Percentiles rank a stretch among this genome's conserved stretches.
Conservation (phyloP, 2,888 invertebrate species). For the Drepana falcataria region DNA sequence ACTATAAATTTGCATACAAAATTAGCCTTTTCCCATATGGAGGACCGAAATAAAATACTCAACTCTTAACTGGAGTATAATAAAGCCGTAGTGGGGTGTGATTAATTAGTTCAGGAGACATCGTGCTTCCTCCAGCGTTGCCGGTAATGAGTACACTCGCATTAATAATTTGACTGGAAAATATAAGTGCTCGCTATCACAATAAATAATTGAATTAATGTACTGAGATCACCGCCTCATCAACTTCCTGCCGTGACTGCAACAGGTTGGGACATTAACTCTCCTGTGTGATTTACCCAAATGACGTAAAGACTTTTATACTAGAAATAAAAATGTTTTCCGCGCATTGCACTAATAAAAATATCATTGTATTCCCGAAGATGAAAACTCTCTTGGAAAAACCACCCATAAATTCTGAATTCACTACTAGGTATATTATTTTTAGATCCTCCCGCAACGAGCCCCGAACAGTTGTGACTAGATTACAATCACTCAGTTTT, state of each 20-base stretch:
- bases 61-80: neutral
- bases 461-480: no score
- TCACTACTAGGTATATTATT: no score
- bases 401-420: no score
- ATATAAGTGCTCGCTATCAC: neutral
- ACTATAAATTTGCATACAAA: neutral
- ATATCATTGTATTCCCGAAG: no score
- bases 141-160: slow-evolving; percentile 4
- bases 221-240: neutral
- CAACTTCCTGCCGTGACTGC: neutral
- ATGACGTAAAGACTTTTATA: no score
- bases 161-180: slow-evolving; percentile 3
- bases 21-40: neutral
- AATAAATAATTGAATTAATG: neutral
- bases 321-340: no score
- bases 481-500: no score
- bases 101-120: slow-evolving; percentile 6
- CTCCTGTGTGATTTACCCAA: no score
- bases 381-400: no score
- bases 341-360: no score
- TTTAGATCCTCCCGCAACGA: no score
- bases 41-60: slow-evolving; percentile 5
- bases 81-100: slow-evolving; percentile 3
- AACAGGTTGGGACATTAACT: no score
- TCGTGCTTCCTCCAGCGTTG: slow-evolving; percentile 2